Evolutionary conservation across 1,140 invertebrate genomes (phyloP), one percentile per base, ranked within the genome.

Genomic region (Cydia fagiglandana): DNA sequence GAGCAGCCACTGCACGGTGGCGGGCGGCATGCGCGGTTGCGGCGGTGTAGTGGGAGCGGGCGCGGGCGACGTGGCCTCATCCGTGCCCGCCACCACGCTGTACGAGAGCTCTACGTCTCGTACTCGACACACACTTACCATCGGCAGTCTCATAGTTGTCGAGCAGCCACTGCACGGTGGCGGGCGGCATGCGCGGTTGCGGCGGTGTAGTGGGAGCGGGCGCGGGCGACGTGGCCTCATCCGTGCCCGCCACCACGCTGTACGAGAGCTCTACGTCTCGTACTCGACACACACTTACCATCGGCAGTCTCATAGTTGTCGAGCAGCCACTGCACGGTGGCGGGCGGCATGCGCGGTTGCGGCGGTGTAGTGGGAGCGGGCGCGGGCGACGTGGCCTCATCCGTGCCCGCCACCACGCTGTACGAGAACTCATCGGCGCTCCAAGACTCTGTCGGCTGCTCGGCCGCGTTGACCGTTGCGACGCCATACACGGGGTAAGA

Each of bases 271-370:
- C 81, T 24, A 24, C 1, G 24, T 24, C 30, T 3, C 30, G 2
- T 30, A 30, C 61, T 81, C 84, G 12, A 77, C n/a, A 53, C 15
- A 5, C 34, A 70, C n/a, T 75, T 53, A 78, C 99, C 98, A 91
- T 99, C 98, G 3, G 98, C 98, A 28, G 97, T 99, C 94, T 99
- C 99, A 90, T 99, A 99, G 94, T 99, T 99, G 88, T 99, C 97
- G 81, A 99, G 94, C 79, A 99, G 93, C 99, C 99, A 99, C 92
- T 99, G 97, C 79, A 99, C 91, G 79, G 92, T 92, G 84, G 92
- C 93, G 81, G 91, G 90, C 80, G 89, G 90, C 85, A 90, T 91
- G 78, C 90, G 88, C 45, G 89, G 78, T 15, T 81, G 79, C 53
- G 80, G 76, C 38, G 80, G 79, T 30, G 84, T 66, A 24, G 66